Evolutionary conservation across 2,888 invertebrate species (phyloP), one percentile per base, ranked within the genome.

Genomic region (Psylliodes chrysocephalus): DNA sequence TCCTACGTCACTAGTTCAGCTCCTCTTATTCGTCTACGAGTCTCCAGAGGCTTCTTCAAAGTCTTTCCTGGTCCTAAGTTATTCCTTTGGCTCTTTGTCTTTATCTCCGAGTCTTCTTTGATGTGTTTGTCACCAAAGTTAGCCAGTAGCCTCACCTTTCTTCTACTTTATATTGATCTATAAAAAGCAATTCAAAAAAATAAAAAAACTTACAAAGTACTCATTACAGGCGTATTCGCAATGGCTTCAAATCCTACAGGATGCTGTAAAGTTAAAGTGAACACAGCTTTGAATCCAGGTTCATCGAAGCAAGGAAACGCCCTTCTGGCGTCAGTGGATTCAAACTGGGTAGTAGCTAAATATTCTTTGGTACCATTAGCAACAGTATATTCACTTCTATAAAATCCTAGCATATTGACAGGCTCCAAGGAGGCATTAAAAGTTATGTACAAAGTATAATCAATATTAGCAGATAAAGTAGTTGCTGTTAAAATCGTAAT

Each of bases 381-480:
- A 3, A 59, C 54, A 1, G 42, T 49, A 55, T 73, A 73, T 19
- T 66, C 65, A 55, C 72, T 73, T 54, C 69, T 71, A 60, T 74
- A 74, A 35, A 72, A 67, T 10, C 74, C 74, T 42, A 69, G 59
- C 72, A 73, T 72, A 35, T 70, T 73, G 28, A 83, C 78, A 0
- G 46, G 35, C 62, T 79, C 81, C 4, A 83, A 60, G 0, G 1
- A 51, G 1, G 77, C 80, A 0, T 0, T 44, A 17, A 74, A 83
- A 7, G 7, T 6, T 5, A 71, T 59, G 0, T 18, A 49, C n/a
- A 75, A 40, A 5, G 5, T 25, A 38, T 73, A 72, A 7, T 57
- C 14, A 12, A 46, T 19, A 17, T 19, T 56, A 1, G 49, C 18
- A 18, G 10, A 44, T 40, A 75, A 53, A 8, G 33, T 18, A 6